phyloP scores from a whole-genome alignment of 2,797 vertebrate genomes.

The Smutsia gigantea region DNA sequence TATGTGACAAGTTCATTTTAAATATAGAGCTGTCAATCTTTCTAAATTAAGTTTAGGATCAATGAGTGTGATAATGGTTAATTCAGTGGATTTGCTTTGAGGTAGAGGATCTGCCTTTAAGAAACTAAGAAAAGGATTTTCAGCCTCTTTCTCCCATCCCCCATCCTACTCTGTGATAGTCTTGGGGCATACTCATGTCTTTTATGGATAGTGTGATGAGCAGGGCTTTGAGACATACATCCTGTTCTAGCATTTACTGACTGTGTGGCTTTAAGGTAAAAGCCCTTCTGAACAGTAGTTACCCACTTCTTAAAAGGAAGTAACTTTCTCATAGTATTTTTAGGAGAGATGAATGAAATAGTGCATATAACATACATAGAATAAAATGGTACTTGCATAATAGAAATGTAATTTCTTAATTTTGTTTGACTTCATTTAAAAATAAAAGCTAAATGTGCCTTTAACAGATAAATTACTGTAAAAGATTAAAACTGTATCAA shows the following conservation, averaged over 20 bases:
- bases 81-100: conserved; percentile 55
- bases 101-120: conserved; percentile 5
- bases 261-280: background rate
- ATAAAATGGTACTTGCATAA: background rate
- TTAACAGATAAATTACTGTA: background rate
- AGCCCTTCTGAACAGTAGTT: background rate
- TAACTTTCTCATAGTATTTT: background rate
- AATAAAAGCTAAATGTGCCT: background rate
- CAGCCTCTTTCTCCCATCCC: background rate
- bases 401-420: background rate
- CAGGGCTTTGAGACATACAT: background rate
- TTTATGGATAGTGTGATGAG: background rate
- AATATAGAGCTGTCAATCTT: conserved; percentile 27
- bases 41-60: conserved; percentile 51
- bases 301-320: background rate
- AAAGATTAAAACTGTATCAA: background rate
- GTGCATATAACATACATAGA: background rate
- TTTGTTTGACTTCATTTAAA: conserved; percentile 8
- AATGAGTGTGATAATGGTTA: conserved; percentile 6
- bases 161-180: background rate
- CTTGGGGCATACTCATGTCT: background rate
- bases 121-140: conserved; percentile 48
- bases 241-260: background rate
- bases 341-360: background rate
- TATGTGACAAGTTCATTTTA: conserved; percentile 56